Conservation (phyloP, 2,888 invertebrate species). For the Trissolcus japonicus region DNA sequence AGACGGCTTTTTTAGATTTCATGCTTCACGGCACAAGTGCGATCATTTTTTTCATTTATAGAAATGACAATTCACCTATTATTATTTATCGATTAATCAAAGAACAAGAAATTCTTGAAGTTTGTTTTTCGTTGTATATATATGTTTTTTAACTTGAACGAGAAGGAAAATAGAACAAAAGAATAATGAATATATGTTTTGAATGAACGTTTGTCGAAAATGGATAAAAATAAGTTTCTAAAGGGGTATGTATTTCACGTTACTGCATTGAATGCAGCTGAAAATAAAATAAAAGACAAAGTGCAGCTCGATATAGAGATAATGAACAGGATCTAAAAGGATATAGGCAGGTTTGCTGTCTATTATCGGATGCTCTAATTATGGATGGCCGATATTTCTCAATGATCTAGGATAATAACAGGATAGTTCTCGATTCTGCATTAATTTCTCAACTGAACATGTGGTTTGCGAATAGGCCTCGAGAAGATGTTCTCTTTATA, state of each 20-base stretch:
- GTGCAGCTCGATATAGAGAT: constrained; percentile 1
- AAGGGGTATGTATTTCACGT: too few species aligned
- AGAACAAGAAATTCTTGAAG: too few species aligned
- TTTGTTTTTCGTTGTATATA: too few species aligned
- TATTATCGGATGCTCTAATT: constrained; percentile 68
- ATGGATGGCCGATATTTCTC: constrained; percentile 62
- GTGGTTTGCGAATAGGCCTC: constrained; percentile 75
- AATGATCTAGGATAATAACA: constrained; percentile 68
- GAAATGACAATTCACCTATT: neutral
- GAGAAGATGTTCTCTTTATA: constrained; percentile 53
- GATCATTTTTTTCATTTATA: constrained; percentile 3
- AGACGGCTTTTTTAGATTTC: constrained; percentile 30
- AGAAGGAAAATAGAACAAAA: too few species aligned
- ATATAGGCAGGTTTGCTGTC: constrained; percentile 28
- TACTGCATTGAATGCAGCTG: neutral
- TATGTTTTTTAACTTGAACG: too few species aligned
- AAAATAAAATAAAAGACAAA: constrained; percentile 1
- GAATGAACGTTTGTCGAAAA: too few species aligned
- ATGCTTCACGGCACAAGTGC: constrained; percentile 25
- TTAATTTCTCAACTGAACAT: constrained; percentile 72
- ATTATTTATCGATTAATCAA: too few species aligned
- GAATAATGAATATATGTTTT: too few species aligned
- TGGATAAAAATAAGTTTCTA: too few species aligned
- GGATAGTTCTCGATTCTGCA: constrained; percentile 66
- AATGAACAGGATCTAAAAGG: constrained; percentile 10